These are phyloP conservation scores for Ophion obscuratus DNA, from an alignment of 2,888 invertebrate genomes.

Conservation along the genomic window DNA sequence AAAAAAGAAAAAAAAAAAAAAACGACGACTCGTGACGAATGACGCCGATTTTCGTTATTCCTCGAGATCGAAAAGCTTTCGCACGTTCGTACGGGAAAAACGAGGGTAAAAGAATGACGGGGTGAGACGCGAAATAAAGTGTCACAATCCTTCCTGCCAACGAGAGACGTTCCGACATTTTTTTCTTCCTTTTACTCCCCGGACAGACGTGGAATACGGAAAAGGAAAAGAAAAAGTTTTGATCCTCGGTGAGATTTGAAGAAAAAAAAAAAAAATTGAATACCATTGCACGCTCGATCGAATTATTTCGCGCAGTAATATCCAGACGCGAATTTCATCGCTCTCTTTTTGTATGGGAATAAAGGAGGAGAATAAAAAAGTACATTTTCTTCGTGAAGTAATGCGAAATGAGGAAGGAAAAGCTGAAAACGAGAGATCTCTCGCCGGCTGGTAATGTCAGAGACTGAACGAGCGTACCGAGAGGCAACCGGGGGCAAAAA, in stretches of 20 bases:
- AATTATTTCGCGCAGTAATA: slow-evolving; percentile 49
- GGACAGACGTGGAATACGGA: neutral
- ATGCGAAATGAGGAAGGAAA: slow-evolving; percentile 27
- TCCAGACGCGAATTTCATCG: slow-evolving; percentile 31
- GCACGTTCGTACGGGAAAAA: slow-evolving; percentile 30
- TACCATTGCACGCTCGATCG: slow-evolving; percentile 30
- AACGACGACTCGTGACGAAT: slow-evolving; percentile 69
- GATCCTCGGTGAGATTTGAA: neutral
- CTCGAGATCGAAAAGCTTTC: slow-evolving; percentile 54
- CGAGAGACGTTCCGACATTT: neutral
- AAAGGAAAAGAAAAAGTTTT: slow-evolving; percentile 1
- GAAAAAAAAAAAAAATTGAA: slow-evolving; percentile 20
- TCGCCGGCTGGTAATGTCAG: slow-evolving; percentile 36
- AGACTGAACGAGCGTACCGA: slow-evolving; percentile 17
- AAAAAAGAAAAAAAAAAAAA: slow-evolving; percentile 11
- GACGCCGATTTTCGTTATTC: slow-evolving; percentile 68
- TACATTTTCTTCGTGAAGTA: slow-evolving; percentile 17
- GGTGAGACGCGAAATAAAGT: slow-evolving; percentile 8
- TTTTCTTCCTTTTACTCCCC: neutral
- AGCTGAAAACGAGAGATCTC: slow-evolving; percentile 23
- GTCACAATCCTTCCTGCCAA: slow-evolving; percentile 1
- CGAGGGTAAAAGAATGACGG: neutral
- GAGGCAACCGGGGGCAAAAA: neutral
- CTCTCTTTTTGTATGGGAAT: neutral
- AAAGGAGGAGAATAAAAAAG: slow-evolving; percentile 12